Percentiles rank a stretch among this genome's conserved stretches.
phyloP scores from a whole-genome alignment of 2,113 vertebrate species.

The Anhinga anhinga region DNA sequence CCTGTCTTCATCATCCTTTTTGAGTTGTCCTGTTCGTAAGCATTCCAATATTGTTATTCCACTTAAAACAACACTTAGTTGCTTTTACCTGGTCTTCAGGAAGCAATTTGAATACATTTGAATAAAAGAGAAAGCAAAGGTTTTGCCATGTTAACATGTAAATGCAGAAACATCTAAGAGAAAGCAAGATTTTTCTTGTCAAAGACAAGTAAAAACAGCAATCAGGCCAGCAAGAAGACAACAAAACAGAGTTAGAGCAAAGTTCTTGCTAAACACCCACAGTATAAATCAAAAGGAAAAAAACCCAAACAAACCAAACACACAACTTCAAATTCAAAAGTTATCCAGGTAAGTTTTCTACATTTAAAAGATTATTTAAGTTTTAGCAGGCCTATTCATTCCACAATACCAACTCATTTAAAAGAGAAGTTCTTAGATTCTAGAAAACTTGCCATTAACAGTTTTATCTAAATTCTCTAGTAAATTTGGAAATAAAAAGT shows the following conservation, averaged over 20 bases:
- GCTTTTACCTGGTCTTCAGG: not conserved
- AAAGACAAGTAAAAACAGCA: not conserved
- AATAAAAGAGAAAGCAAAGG: not conserved
- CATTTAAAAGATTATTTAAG: not conserved
- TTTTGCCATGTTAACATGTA: not conserved
- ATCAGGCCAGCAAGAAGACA: not conserved
- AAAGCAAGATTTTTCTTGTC: not conserved
- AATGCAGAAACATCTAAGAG: not conserved
- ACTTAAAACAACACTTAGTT: not conserved
- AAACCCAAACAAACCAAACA: not conserved
- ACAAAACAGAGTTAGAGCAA: not conserved
- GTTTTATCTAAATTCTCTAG: not conserved
- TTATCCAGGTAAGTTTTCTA: not conserved
- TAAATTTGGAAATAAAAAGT: not conserved
- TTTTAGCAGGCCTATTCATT: not conserved
- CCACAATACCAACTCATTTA: not conserved
- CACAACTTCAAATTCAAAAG: not conserved
- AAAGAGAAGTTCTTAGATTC: not conserved
- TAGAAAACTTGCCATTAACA: not conserved
- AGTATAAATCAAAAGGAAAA: not conserved
- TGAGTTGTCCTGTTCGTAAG: not conserved
- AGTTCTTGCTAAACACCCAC: not conserved
- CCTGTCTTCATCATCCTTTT: not conserved
- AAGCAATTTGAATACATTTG: not conserved
- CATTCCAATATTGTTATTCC: not conserved